These are phyloP conservation scores for Seira ritae DNA, from an alignment of 2,888 invertebrate species.

Conservation along the genomic window DNA sequence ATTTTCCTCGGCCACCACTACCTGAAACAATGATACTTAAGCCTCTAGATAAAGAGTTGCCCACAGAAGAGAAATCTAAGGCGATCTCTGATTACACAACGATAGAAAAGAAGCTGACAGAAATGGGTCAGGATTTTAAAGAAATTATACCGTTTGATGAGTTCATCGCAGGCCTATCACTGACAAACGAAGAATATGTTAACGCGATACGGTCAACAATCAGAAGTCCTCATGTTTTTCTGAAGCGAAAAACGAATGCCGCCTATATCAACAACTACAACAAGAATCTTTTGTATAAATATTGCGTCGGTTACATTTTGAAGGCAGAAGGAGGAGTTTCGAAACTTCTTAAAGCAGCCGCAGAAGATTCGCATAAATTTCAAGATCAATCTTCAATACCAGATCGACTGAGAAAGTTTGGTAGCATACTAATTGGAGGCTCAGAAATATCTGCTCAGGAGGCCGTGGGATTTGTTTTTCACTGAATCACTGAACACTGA, in stretches of 20 bases:
- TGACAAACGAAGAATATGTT: constrained; percentile 57
- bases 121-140: neutral
- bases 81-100: neutral
- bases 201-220: constrained; percentile 57
- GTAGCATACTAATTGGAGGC: constrained; percentile 65
- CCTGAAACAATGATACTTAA: constrained; percentile 18
- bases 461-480: constrained; percentile 69
- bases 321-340: constrained; percentile 70
- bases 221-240: constrained; percentile 63
- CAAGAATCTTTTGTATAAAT: constrained; percentile 68
- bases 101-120: neutral
- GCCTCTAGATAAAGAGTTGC: constrained; percentile 2
- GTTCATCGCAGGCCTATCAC: constrained; percentile 28
- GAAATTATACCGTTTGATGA: constrained; percentile 46
- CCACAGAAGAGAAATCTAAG: neutral
- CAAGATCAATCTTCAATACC: constrained; percentile 71
- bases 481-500: constrained; percentile 55
- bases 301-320: constrained; percentile 73
- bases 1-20: constrained; percentile 52
- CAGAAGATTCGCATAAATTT: constrained; percentile 71
- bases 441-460: constrained; percentile 73
- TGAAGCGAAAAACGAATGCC: constrained; percentile 66
- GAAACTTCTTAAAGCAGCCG: constrained; percentile 68
- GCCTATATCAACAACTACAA: constrained; percentile 73
- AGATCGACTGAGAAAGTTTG: constrained; percentile 69